Evolutionary conservation across 2,797 vertebrate species (phyloP).

Genomic region (Sylvilagus floridanus): DNA sequence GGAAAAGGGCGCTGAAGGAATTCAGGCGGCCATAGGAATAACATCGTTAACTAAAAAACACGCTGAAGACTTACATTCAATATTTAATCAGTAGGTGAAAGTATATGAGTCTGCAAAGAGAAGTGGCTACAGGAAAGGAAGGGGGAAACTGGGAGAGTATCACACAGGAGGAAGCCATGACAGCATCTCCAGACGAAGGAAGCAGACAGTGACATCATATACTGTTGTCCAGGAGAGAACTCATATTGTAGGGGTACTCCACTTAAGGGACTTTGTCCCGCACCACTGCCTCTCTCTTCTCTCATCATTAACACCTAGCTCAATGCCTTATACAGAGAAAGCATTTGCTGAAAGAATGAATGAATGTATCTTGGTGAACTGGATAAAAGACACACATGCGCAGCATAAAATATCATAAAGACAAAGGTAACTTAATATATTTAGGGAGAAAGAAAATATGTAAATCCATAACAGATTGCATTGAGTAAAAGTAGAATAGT

Average conservation of each 20-base stretch:
- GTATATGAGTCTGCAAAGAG: neutral
- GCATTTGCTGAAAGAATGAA: neutral
- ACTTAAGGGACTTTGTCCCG: neutral
- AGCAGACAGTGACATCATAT: neutral
- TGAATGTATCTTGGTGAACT: neutral
- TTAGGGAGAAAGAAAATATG: neutral
- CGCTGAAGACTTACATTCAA: neutral
- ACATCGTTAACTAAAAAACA: neutral
- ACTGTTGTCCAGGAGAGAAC: neutral
- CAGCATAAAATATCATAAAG: neutral
- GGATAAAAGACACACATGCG: neutral
- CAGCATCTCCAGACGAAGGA: neutral
- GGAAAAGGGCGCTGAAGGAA: neutral
- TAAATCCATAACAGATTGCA: conserved; percentile 34
- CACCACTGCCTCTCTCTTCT: neutral
- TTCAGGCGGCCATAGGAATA: neutral
- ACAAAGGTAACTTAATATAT: conserved; percentile 19
- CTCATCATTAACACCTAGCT: neutral
- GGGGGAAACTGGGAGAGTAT: neutral
- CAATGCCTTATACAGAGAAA: neutral
- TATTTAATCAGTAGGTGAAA: neutral
- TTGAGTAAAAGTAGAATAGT: conserved; percentile 39
- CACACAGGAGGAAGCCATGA: neutral
- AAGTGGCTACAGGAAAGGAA: neutral
- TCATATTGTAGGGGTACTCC: neutral